A percentile compares a stretch with the other conserved stretches of the same genome.
These are phyloP conservation scores for Pseudorhiza aurosa DNA, from an alignment of 30 jellyfish, hydroid and myxozoan species.

Conservation along the genomic window DNA sequence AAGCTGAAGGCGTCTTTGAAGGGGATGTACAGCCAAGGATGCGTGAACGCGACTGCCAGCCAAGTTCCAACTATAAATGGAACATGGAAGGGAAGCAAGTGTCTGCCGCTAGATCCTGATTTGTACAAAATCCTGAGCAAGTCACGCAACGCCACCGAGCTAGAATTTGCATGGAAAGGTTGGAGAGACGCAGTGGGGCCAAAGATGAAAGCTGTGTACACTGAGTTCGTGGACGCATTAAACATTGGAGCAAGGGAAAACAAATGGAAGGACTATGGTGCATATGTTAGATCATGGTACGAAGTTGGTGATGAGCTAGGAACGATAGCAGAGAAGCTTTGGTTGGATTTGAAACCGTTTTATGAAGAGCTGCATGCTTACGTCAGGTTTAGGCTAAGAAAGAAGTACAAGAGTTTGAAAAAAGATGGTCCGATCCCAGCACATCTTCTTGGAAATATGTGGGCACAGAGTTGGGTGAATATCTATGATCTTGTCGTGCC, in stretches of 20 bases:
- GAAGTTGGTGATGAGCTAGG: slow-evolving; percentile 78
- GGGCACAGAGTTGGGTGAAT: slow-evolving; percentile 97
- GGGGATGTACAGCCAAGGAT: slow-evolving; percentile 75
- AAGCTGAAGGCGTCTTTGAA: slow-evolving; percentile 57
- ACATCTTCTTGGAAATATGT: slow-evolving; percentile 96
- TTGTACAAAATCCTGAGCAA: slow-evolving; percentile 53
- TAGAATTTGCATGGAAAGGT: slow-evolving; percentile 87
- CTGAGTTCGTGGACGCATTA: slow-evolving; percentile 56
- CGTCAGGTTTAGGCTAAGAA: slow-evolving; percentile 76
- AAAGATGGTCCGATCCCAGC: slow-evolving; percentile 97
- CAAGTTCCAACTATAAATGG: slow-evolving; percentile 70
- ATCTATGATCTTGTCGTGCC: slow-evolving; percentile 85
- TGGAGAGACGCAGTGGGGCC: slow-evolving; percentile 96
- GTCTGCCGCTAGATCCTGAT: slow-evolving; percentile 79
- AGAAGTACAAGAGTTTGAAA: slow-evolving; percentile 57
- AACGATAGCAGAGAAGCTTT: slow-evolving; percentile 76
- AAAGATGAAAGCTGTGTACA: slow-evolving; percentile 54
- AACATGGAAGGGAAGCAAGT: slow-evolving; percentile 30
- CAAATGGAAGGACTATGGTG: slow-evolving; percentile 85
- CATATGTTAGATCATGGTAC: slow-evolving; percentile 80
- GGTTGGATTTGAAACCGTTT: slow-evolving; percentile 92
- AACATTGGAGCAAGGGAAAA: slow-evolving; percentile 91
- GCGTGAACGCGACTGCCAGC: slow-evolving; percentile 59
- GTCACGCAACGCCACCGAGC: slow-evolving; percentile 76
- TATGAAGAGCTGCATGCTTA: slow-evolving; percentile 95